Conservation (phyloP, 1,140 invertebrate genomes). For the Stegodyphus mimosarum region DNA sequence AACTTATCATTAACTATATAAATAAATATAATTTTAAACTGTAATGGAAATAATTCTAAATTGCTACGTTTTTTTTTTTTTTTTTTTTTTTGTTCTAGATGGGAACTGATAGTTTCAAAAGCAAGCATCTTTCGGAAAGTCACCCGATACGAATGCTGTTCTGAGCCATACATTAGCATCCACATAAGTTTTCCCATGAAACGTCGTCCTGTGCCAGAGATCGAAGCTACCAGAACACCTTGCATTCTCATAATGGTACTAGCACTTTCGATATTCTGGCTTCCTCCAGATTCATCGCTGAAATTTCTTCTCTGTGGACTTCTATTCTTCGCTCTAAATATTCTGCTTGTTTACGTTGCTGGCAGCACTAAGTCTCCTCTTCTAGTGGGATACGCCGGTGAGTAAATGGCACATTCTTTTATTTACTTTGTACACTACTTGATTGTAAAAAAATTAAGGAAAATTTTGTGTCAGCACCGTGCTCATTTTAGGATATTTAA, state of each 20-base stretch:
- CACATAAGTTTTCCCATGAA: neutral
- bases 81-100: constrained; percentile 3
- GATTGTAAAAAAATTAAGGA: neutral
- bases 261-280: constrained; percentile 42
- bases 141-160: constrained; percentile 23
- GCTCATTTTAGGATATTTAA: neutral
- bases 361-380: neutral
- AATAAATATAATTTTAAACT: no score
- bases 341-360: constrained; percentile 26
- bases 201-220: constrained; percentile 5
- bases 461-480: neutral
- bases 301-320: constrained; percentile 35
- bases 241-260: constrained; percentile 18
- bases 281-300: constrained; percentile 29
- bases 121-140: constrained; percentile 1
- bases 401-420: neutral
- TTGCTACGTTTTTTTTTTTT: neutral
- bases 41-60: neutral
- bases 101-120: constrained; percentile 13
- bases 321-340: constrained; percentile 20
- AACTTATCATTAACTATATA: no score
- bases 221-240: constrained; percentile 19
- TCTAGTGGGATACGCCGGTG: neutral
- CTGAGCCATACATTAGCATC: constrained; percentile 45
- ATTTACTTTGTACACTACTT: neutral